phyloP scores from a whole-genome alignment of 2,888 invertebrate genomes.

The Blomia tropicalis region DNA sequence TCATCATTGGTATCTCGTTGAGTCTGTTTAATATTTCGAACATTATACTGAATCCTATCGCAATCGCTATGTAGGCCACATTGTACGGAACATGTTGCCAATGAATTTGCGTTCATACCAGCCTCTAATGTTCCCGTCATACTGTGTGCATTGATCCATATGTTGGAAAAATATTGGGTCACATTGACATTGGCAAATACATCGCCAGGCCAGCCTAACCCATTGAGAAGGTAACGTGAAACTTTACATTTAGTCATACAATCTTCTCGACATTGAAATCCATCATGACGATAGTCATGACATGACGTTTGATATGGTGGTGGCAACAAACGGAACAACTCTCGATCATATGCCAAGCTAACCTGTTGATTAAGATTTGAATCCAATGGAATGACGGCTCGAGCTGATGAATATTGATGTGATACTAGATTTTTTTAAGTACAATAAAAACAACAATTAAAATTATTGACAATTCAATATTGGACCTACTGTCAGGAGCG shows the following conservation, averaged over 20 bases:
- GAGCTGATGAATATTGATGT: slow-evolving; percentile 15
- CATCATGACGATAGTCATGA: slow-evolving; percentile 15
- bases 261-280: slow-evolving; percentile 11
- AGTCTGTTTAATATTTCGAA: neutral
- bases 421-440: slow-evolving; percentile 10
- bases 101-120: slow-evolving; percentile 2
- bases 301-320: slow-evolving; percentile 20
- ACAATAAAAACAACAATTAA: neutral
- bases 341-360: neutral
- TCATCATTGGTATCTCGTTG: slow-evolving; percentile 18
- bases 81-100: slow-evolving; percentile 2
- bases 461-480: neutral
- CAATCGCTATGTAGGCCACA: slow-evolving; percentile 19
- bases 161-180: slow-evolving; percentile 11
- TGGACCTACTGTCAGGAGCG: slow-evolving; percentile 17
- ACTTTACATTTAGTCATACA: slow-evolving; percentile 20
- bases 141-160: slow-evolving; percentile 17
- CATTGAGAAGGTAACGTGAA: neutral
- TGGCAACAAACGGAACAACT: slow-evolving; percentile 4
- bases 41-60: slow-evolving; percentile 17
- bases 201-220: slow-evolving; percentile 23
- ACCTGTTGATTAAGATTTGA: neutral
- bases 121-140: slow-evolving; percentile 17
- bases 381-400: slow-evolving; percentile 1
- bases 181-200: slow-evolving; percentile 15